Evolutionary conservation across 1,140 invertebrate species (phyloP).

Genomic region (Cryptotermes secundus): DNA sequence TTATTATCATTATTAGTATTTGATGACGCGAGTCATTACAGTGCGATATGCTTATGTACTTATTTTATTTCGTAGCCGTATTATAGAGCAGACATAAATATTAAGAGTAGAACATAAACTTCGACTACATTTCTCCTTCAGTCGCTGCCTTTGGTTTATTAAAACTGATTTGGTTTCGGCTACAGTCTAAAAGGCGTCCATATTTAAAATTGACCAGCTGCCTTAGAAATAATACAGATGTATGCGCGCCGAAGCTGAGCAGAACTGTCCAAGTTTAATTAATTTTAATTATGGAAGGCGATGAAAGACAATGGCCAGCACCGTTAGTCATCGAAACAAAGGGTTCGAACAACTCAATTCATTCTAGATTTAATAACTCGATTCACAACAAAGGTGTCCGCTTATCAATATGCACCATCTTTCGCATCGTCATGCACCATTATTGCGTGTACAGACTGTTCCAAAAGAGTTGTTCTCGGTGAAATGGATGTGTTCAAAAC

Average conservation of each 20-base stretch:
- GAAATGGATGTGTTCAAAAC: no score
- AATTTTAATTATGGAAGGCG: conserved; percentile 3
- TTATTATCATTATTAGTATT: no score
- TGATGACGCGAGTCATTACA: no score
- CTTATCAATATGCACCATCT: neutral
- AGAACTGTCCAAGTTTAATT: neutral
- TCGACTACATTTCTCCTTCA: no score
- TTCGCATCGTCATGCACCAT: neutral
- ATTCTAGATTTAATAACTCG: conserved; percentile 3
- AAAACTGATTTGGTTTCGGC: no score
- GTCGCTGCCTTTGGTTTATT: no score
- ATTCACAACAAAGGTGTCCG: conserved; percentile 18
- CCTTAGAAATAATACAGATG: neutral
- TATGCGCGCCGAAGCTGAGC: neutral
- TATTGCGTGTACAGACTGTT: neutral
- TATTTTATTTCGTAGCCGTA: no score
- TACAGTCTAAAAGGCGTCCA: no score
- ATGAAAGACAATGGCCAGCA: neutral
- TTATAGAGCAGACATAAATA: no score
- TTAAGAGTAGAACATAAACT: no score
- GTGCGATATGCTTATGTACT: no score
- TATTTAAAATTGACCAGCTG: neutral
- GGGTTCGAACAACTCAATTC: conserved; percentile 5
- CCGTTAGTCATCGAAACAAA: conserved; percentile 6
- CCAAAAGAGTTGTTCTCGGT: neutral